Evolutionary conservation across 2,797 vertebrate genomes (phyloP).

Genomic region (Rhinatrema bivittatum): DNA sequence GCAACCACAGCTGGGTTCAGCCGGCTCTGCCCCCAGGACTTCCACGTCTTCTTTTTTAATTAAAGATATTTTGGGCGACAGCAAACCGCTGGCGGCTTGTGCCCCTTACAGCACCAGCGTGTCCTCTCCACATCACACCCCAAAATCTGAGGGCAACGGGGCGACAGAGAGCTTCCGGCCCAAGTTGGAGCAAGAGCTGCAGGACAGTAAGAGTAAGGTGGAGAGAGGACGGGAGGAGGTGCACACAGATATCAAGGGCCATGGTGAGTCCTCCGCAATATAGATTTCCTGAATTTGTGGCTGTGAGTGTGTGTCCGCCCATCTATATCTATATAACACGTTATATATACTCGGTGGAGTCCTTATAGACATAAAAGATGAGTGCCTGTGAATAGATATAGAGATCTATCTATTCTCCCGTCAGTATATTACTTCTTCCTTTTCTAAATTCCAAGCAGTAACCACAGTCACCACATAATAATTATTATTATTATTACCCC

Average conservation of each 20-base stretch:
- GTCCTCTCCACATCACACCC: constrained; percentile 79
- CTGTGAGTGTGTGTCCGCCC: too few species aligned
- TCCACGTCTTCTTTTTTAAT: constrained; percentile 95
- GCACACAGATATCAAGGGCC: constrained; percentile 85
- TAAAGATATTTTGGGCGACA: constrained; percentile 97
- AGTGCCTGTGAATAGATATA: too few species aligned
- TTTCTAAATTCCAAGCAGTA: too few species aligned
- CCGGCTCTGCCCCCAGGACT: constrained; percentile 81
- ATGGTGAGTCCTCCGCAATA: constrained; percentile 84
- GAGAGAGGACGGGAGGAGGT: constrained; percentile 83
- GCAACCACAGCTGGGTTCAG: constrained; percentile 63
- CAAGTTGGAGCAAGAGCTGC: constrained; percentile 80
- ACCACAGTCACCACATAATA: too few species aligned
- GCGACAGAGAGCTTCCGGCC: constrained; percentile 84
- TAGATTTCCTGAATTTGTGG: too few species aligned
- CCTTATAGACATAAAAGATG: too few species aligned
- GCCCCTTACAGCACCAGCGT: constrained; percentile 96
- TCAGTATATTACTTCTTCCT: too few species aligned
- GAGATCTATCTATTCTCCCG: too few species aligned
- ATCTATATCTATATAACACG: too few species aligned
- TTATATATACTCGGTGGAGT: too few species aligned
- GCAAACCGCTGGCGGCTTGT: constrained; percentile 93
- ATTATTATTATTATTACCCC: too few species aligned
- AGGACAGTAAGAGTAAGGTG: constrained; percentile 76
- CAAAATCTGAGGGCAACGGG: constrained; percentile 79